phyloP scores from a whole-genome alignment of 2,888 invertebrate genomes.

The Eumerus sabulonum region DNA sequence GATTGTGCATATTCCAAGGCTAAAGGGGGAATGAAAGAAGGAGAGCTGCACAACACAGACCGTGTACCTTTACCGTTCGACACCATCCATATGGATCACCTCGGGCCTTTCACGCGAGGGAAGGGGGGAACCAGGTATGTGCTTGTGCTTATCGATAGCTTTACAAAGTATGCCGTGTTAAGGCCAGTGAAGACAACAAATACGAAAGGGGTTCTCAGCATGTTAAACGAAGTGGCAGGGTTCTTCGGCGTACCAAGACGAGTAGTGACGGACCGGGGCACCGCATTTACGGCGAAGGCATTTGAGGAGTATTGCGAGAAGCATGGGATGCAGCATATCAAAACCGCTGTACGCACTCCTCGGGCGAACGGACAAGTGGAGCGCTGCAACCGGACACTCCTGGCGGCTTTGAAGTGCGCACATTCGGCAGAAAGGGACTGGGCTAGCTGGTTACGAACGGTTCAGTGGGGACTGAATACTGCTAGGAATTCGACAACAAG shows the following conservation, averaged over 20 bases:
- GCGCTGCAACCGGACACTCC: slow-evolving; percentile 42
- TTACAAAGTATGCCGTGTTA: slow-evolving; percentile 23
- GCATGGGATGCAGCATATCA: slow-evolving; percentile 68
- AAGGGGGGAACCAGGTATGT: slow-evolving; percentile 36
- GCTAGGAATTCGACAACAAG: slow-evolving; percentile 10
- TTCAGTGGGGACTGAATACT: slow-evolving; percentile 39
- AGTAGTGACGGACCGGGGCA: slow-evolving; percentile 71
- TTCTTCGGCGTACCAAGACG: slow-evolving; percentile 70
- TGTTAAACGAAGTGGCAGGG: slow-evolving; percentile 46
- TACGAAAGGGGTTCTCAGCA: slow-evolving; percentile 41
- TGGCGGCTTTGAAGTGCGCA: too few relatives aligned
- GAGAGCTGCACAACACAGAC: slow-evolving; percentile 18
- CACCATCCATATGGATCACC: slow-evolving; percentile 18
- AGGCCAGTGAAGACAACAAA: slow-evolving; percentile 14
- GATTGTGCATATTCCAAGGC: too few relatives aligned
- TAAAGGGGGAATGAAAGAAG: slow-evolving; percentile 8
- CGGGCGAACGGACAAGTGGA: slow-evolving; percentile 69
- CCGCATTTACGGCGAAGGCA: slow-evolving; percentile 67
- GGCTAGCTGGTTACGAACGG: slow-evolving; percentile 16
- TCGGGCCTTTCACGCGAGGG: slow-evolving; percentile 21
- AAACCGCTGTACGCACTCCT: slow-evolving; percentile 68
- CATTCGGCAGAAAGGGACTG: slow-evolving; percentile 28
- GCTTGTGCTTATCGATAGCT: slow-evolving; percentile 10
- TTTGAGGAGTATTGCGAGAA: slow-evolving; percentile 68
- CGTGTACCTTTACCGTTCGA: slow-evolving; percentile 25